Evolutionary conservation across 2,113 vertebrate genomes (phyloP), one percentile per base, ranked within the genome.

Genomic region (Sitta europaea): DNA sequence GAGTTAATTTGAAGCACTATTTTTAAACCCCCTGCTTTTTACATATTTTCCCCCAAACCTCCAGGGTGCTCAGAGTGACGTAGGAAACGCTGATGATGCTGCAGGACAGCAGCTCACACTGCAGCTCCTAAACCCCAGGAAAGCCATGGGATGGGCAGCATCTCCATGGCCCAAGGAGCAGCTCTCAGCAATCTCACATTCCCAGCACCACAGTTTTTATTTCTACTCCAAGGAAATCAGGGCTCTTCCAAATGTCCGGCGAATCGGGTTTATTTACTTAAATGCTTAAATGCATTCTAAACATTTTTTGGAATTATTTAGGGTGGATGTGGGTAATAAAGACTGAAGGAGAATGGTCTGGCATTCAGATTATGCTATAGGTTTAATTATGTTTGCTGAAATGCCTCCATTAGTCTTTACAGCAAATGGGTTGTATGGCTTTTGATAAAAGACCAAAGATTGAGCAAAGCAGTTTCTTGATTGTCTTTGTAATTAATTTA

Each of bases 11-110:
- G 36, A 80, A 84, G 78, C 53, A 48, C 96, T 96, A 96, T 96
- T 96, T 97, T 97, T 93, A 94, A 97, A 91, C 36, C 38, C 85
- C 27, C 71, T 96, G 85, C 59, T 88, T 96, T 94, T 96, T 53
- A 66, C 82, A 95, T 96, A 77, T 92, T 95, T 95, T 95, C 27
- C 74, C 74, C 63, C 67, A 62, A 93, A 83, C 93, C 96, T 97
- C 96, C 72, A 88, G 92, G 86, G 96, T 86, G 59, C 82, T 94
- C 36, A 3, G 43, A 90, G 14, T 63, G 67, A 79, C 5, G 35
- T 85, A 94, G 85, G 85, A 95, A 96, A 76, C 48, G 63, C 43
- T 68, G 51, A 16, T 76, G 59, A 21, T 86, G 88, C 62, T 71
- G 63, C 14, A 62, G 75, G 33, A 38, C 89, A 74, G 2, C 79